These are phyloP conservation scores for Antennarius maculatus DNA, from an alignment of 2,797 vertebrate species.

Conservation along the genomic window DNA sequence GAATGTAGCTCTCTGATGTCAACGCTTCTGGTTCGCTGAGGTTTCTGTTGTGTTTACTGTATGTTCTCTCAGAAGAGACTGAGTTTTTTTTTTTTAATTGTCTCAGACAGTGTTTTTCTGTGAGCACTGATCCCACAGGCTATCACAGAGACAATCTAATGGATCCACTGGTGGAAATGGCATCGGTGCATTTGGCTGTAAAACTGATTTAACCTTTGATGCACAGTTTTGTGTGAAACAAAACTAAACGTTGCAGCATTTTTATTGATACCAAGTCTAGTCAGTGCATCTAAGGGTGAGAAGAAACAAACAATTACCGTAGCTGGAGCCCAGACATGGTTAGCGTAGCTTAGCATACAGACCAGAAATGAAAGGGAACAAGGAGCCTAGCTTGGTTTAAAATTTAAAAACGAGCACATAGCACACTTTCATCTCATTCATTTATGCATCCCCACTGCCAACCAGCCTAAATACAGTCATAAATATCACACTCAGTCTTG, in stretches of 20 bases:
- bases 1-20: conserved; percentile 18
- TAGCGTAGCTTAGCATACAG: no score
- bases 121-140: neutral
- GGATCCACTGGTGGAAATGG: conserved; percentile 22
- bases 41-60: conserved; percentile 18
- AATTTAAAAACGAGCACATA: neutral
- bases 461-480: conserved; percentile 47
- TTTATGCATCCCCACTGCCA: conserved; percentile 27
- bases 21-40: conserved; percentile 15
- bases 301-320: no score
- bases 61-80: conserved; percentile 3
- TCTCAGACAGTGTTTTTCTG: conserved; percentile 11
- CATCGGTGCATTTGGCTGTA: neutral
- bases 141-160: conserved; percentile 17
- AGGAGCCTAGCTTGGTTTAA: no score
- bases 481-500: neutral
- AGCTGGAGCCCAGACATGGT: no score
- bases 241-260: no score
- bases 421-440: conserved; percentile 14
- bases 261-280: no score
- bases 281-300: no score
- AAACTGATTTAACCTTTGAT: conserved; percentile 3
- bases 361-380: no score
- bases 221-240: neutral
- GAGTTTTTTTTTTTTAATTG: conserved; percentile 2